Conservation (phyloP, 92 coral and sea anemone genomes). For the Porites lobata region DNA sequence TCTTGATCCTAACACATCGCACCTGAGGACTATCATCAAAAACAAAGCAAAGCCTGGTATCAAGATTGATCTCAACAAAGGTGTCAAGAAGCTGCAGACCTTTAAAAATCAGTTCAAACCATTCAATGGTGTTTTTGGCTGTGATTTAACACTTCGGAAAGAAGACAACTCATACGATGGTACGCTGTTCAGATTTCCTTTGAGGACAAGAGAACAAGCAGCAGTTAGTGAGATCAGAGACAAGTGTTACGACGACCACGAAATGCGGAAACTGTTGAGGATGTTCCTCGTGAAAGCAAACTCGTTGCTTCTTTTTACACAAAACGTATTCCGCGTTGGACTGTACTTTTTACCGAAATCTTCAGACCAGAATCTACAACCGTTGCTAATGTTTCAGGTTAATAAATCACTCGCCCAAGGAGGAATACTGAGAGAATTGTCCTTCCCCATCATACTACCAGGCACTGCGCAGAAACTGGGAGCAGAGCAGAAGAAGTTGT, state of each 20-base stretch:
- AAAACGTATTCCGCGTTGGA: constrained; percentile 74
- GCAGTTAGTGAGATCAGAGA: constrained; percentile 75
- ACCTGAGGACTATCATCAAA: constrained; percentile 77
- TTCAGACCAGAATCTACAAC: constrained; percentile 35
- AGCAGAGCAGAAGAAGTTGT: constrained; percentile 39
- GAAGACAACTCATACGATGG: constrained; percentile 73
- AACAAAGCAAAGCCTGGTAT: constrained; percentile 57
- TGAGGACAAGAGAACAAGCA: constrained; percentile 82
- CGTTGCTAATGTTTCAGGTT: constrained; percentile 33
- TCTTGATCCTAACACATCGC: constrained; percentile 87
- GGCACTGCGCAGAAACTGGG: constrained; percentile 42
- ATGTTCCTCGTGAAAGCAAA: constrained; percentile 72
- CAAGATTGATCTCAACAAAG: constrained; percentile 28
- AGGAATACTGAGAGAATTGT: constrained; percentile 37
- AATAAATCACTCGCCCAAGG: constrained; percentile 65
- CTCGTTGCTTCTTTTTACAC: constrained; percentile 85
- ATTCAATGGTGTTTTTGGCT: constrained; percentile 85
- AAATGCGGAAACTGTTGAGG: constrained; percentile 68
- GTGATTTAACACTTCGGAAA: constrained; percentile 64
- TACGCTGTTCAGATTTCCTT: constrained; percentile 92
- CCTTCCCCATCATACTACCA: constrained; percentile 46
- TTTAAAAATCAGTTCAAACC: constrained; percentile 87
- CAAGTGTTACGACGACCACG: constrained; percentile 60
- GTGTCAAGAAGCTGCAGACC: constrained; percentile 54
- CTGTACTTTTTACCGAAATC: constrained; percentile 57